These are phyloP conservation scores for Vespertilio murinus DNA, from an alignment of 2,797 vertebrate genomes.

Conservation along the genomic window DNA sequence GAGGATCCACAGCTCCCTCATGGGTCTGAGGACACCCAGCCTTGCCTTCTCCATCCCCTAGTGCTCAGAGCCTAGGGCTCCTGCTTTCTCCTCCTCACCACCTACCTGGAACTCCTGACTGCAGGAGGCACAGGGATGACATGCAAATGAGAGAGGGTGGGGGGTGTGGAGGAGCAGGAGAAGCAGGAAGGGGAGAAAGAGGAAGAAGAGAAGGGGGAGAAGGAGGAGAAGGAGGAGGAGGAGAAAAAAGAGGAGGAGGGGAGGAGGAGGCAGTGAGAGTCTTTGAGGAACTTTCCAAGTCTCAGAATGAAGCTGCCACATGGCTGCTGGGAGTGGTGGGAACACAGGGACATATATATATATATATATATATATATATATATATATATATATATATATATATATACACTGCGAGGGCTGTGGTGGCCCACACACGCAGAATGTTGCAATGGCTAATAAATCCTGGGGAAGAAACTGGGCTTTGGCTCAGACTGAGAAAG, in stretches of 20 bases:
- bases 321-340: conserved; percentile 49
- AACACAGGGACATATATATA: conserved; percentile 47
- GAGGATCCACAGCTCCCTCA: neutral
- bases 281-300: neutral
- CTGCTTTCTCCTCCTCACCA: neutral
- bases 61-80: neutral
- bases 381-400: conserved; percentile 22
- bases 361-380: conserved; percentile 36
- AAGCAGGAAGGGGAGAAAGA: neutral
- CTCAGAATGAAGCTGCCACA: conserved; percentile 51
- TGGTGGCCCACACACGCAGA: neutral
- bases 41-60: neutral
- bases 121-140: neutral
- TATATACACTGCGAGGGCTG: conserved; percentile 26
- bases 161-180: neutral
- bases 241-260: no score
- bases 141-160: neutral
- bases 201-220: neutral
- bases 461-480: neutral
- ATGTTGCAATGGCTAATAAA: conserved; percentile 22
- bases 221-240: neutral
- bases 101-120: conserved; percentile 26
- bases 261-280: neutral
- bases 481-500: neutral
- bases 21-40: neutral